phyloP scores from a whole-genome alignment of 2,888 invertebrate species.

The Acanthoscelides obtectus region DNA sequence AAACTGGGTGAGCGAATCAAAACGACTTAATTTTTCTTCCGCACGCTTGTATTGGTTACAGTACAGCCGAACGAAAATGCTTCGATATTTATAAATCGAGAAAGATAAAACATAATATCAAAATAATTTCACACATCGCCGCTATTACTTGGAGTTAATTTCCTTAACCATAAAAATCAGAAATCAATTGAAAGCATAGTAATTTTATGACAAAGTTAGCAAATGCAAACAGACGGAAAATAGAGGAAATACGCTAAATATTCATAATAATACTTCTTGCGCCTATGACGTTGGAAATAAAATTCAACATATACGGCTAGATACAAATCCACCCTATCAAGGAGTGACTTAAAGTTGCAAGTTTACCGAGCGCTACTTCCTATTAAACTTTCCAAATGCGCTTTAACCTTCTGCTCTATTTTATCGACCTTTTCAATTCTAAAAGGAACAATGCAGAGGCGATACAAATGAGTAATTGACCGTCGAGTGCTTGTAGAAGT shows the following conservation, averaged over 20 bases:
- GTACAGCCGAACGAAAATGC: too few species aligned
- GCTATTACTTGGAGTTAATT: neutral
- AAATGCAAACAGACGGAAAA: neutral
- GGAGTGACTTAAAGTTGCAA: too few species aligned
- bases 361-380: neutral
- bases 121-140: neutral
- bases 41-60: too few species aligned
- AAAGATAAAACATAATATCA: neutral
- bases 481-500: constrained; percentile 7
- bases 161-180: neutral
- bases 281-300: too few species aligned
- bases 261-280: neutral
- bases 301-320: too few species aligned
- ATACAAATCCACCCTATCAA: too few species aligned
- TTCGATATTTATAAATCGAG: neutral
- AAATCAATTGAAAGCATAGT: neutral
- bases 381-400: neutral
- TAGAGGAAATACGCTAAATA: neutral
- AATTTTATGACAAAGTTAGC: neutral
- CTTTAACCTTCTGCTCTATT: neutral
- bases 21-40: too few species aligned
- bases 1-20: too few species aligned
- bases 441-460: neutral
- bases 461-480: constrained; percentile 1
- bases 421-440: neutral